Evolutionary conservation across 2,113 vertebrate genomes (phyloP).

Genomic region (Nesoenas mayeri): DNA sequence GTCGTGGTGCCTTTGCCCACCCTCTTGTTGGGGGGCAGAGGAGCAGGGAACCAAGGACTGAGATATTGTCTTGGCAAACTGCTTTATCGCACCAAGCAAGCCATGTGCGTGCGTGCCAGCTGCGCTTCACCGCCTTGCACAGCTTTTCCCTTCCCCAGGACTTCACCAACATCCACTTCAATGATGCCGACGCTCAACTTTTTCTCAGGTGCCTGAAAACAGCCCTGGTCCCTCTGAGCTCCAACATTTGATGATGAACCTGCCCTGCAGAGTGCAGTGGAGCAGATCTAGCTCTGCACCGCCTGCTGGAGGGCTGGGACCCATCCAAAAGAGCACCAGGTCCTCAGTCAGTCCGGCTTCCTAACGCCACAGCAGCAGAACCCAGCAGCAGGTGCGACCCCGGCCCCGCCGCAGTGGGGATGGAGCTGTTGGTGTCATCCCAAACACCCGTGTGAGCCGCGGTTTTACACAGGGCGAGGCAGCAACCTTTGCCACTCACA

Average conservation of each 20-base stretch:
- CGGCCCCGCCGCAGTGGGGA: rapidly evolving
- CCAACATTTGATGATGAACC: background rate
- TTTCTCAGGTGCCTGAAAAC: background rate
- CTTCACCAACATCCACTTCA: background rate
- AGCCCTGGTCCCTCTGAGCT: background rate
- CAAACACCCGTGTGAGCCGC: background rate
- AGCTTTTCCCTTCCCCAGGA: background rate
- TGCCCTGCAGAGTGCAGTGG: background rate
- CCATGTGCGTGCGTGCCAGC: background rate
- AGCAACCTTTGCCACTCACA: background rate
- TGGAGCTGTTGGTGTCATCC: background rate
- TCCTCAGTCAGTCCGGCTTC: background rate
- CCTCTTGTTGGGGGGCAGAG: rapidly evolving
- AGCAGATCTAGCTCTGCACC: background rate
- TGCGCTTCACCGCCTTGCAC: rapidly evolving
- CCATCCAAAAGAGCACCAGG: background rate
- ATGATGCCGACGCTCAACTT: background rate
- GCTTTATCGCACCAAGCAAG: background rate
- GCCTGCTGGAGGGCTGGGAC: background rate
- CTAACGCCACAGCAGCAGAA: rapidly evolving
- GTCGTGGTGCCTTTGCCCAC: background rate
- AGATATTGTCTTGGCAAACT: background rate
- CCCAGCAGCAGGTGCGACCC: background rate
- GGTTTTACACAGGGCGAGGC: background rate
- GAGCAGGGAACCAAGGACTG: background rate